phyloP scores from a whole-genome alignment of 2,797 vertebrate genomes.

The Monodelphis domestica region DNA sequence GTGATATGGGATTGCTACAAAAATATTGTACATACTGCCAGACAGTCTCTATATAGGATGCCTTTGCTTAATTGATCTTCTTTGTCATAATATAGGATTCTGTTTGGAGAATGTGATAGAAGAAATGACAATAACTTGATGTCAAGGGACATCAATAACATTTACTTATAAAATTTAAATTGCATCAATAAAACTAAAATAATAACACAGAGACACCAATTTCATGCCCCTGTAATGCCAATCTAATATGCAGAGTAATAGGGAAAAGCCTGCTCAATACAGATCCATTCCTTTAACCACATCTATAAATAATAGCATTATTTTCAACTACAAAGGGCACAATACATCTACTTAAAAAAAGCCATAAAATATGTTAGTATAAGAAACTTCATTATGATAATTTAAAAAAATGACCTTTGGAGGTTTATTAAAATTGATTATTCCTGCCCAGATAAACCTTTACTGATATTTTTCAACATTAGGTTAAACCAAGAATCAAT shows the following conservation, averaged over 20 bases:
- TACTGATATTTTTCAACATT: conserved; percentile 1
- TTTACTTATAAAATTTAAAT: neutral
- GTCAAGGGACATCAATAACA: neutral
- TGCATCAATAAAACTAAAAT: neutral
- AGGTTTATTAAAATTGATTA: conserved; percentile 63
- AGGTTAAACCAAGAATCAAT: conserved; percentile 58
- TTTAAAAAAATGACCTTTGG: conserved; percentile 65
- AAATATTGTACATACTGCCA: neutral
- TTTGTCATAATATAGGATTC: neutral
- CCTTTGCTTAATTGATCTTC: neutral
- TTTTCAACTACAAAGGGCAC: conserved; percentile 48
- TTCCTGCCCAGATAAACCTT: conserved; percentile 33
- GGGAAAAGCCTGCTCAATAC: conserved; percentile 45
- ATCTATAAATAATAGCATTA: conserved; percentile 43
- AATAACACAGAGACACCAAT: neutral
- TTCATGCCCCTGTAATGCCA: neutral
- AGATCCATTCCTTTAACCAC: conserved; percentile 24
- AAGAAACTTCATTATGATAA: conserved; percentile 46
- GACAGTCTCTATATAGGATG: neutral
- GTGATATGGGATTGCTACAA: neutral
- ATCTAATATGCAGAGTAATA: neutral
- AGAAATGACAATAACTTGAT: neutral
- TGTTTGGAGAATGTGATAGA: neutral
- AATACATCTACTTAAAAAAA: neutral
- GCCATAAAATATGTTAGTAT: neutral